Conservation (phyloP, 2,113 vertebrate species). For the Sturnus vulgaris region DNA sequence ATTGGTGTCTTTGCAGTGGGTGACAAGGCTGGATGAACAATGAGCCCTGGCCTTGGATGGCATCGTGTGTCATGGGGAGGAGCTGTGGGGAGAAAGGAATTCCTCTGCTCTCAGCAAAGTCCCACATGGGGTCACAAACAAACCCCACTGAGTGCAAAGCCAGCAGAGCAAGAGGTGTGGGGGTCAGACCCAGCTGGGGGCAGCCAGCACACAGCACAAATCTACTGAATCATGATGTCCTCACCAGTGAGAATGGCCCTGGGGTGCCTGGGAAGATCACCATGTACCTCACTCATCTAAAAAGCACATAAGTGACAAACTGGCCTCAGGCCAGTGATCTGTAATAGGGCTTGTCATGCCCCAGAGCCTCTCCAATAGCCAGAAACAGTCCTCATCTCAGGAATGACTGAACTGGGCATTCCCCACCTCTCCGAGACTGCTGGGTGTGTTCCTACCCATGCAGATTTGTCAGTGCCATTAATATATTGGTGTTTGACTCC, state of each 20-base stretch:
- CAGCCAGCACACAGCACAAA: not conserved
- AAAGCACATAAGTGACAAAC: not conserved
- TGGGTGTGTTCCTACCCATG: not conserved
- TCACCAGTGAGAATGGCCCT: not conserved
- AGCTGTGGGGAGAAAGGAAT: not conserved
- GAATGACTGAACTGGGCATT: not conserved
- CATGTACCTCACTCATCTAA: not conserved
- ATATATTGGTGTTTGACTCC: not conserved
- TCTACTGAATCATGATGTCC: not conserved
- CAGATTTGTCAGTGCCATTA: not conserved
- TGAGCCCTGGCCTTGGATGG: not conserved
- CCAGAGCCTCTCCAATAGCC: not conserved
- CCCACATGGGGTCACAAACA: not conserved
- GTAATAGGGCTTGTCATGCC: not conserved
- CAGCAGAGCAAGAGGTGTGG: not conserved
- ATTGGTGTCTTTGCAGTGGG: not conserved
- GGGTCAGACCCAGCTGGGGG: not conserved
- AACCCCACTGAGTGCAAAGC: not conserved
- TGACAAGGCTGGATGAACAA: not conserved
- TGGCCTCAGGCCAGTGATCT: not conserved
- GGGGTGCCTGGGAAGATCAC: not conserved
- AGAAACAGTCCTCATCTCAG: not conserved
- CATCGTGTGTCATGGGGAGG: not conserved
- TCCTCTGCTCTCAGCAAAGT: not conserved
- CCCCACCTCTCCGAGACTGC: not conserved